A percentile compares a stretch with the other conserved stretches of the same genome.
Conservation (phyloP, 1,140 invertebrate species). For the Nasonia giraulti region DNA sequence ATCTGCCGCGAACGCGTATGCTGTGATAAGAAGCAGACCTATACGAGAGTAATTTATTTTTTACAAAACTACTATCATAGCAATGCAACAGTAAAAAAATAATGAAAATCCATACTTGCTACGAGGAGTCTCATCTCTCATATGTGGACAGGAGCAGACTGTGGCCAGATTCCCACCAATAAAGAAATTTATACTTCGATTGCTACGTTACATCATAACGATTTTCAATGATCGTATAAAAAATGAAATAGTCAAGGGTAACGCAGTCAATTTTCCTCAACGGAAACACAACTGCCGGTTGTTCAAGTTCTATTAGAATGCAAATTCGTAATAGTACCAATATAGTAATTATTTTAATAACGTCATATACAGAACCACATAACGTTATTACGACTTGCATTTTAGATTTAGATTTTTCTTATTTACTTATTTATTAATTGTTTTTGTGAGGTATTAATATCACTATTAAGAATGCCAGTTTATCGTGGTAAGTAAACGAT, state of each 20-base stretch:
- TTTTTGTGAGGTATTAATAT: background rate
- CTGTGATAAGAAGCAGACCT: constrained; percentile 16
- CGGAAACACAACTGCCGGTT: constrained; percentile 25
- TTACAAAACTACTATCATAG: background rate
- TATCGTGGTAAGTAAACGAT: background rate
- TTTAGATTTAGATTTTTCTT: background rate
- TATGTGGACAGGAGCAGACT: constrained; percentile 31
- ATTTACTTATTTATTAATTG: background rate
- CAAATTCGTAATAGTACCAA: constrained; percentile 5
- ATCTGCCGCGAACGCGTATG: constrained; percentile 30
- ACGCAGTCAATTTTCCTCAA: constrained; percentile 22
- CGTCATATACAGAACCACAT: background rate
- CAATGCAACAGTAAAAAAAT: background rate
- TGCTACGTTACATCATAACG: background rate
- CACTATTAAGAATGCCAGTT: too few relatives aligned
- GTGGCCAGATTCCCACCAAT: background rate
- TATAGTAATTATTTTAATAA: background rate
- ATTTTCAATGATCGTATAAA: constrained; percentile 7
- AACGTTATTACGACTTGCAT: background rate
- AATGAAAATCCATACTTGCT: constrained; percentile 44
- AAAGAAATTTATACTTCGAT: constrained; percentile 42
- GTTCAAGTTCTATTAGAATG: background rate
- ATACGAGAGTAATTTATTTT: background rate
- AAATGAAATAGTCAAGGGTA: constrained; percentile 20
- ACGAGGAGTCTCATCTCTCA: constrained; percentile 48